These are phyloP conservation scores for Pelusios castaneus DNA, from an alignment of 2,113 vertebrate genomes.

Conservation along the genomic window DNA sequence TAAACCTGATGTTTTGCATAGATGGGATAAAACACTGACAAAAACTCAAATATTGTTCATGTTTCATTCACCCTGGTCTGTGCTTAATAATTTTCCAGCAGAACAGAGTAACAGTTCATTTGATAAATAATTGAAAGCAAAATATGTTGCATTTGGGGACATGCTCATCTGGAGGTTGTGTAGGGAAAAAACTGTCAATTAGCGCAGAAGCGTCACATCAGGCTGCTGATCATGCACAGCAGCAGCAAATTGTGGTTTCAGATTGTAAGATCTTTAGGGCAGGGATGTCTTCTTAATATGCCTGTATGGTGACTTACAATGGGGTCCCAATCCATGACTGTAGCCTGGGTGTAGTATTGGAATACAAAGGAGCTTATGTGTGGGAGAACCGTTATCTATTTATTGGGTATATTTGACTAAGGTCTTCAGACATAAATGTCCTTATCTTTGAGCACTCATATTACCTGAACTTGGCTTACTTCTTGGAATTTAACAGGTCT, in stretches of 20 bases:
- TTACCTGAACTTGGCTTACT: background rate
- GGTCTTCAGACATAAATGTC: background rate
- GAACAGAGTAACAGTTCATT: background rate
- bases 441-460: background rate
- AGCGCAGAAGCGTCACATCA: background rate
- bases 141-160: background rate
- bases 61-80: constrained; percentile 7
- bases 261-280: background rate
- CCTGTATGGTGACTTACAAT: background rate
- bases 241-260: background rate
- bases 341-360: background rate
- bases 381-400: background rate
- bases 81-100: background rate
- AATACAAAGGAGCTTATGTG: background rate
- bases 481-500: background rate
- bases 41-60: background rate
- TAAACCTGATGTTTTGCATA: constrained; percentile 23
- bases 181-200: background rate
- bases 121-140: background rate
- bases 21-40: background rate
- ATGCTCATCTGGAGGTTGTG: background rate
- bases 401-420: background rate
- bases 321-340: background rate
- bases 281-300: background rate
- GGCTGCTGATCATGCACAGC: background rate